These are phyloP conservation scores for Gastrophryne carolinensis DNA, from an alignment of 2,797 vertebrate species.

Conservation along the genomic window DNA sequence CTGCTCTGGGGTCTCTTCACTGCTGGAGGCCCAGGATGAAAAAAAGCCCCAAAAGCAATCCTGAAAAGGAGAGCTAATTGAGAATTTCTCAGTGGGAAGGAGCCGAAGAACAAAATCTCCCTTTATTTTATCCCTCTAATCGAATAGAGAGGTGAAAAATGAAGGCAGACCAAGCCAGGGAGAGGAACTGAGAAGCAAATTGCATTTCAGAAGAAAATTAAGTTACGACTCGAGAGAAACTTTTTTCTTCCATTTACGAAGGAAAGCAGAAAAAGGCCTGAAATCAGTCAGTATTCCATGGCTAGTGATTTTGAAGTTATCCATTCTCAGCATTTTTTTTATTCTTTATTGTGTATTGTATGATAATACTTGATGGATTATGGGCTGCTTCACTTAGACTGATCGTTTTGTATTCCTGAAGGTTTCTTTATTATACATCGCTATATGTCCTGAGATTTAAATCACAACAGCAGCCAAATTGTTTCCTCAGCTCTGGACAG, in stretches of 20 bases:
- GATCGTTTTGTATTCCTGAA: not conserved
- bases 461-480: no score
- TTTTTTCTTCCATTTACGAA: slow-evolving; percentile 29
- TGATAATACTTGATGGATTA: slow-evolving; percentile 38
- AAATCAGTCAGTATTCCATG: slow-evolving; percentile 40
- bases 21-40: slow-evolving; percentile 39
- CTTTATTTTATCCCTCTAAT: slow-evolving; percentile 52
- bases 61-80: slow-evolving; percentile 44
- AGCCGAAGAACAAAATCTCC: slow-evolving; percentile 29
- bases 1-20: slow-evolving; percentile 38
- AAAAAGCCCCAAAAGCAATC: slow-evolving; percentile 50
- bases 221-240: slow-evolving; percentile 46
- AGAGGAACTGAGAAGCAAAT: slow-evolving; percentile 50
- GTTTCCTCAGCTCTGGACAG: no score
- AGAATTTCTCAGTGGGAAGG: slow-evolving; percentile 46
- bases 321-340: slow-evolving; percentile 26
- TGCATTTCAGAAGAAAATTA: slow-evolving; percentile 51
- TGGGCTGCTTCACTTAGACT: not conserved
- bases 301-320: slow-evolving; percentile 26
- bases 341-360: slow-evolving; percentile 32
- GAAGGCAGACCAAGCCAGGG: slow-evolving; percentile 46
- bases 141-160: slow-evolving; percentile 52
- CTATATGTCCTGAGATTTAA: slow-evolving; percentile 6
- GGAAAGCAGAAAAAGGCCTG: slow-evolving; percentile 44
- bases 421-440: not conserved